phyloP scores from a whole-genome alignment of 2,888 invertebrate genomes.

The Oscheius sp. region DNA sequence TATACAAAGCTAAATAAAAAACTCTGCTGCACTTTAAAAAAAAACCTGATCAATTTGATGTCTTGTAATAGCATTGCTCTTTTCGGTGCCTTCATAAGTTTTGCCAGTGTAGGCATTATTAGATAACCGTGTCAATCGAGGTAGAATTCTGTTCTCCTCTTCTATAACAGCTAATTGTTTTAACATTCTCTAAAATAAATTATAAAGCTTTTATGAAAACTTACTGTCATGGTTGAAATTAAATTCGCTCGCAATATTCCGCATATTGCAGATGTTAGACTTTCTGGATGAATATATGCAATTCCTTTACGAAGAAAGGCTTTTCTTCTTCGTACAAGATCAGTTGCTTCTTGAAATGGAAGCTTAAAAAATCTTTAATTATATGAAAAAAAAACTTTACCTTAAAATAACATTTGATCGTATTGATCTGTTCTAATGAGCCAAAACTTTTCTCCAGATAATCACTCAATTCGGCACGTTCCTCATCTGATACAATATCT shows the following conservation, averaged over 20 bases:
- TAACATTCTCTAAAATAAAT: constrained; percentile 75
- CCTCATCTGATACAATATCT: constrained; percentile 3
- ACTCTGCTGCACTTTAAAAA: background rate
- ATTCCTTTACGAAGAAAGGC: constrained; percentile 83
- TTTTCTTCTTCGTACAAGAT: constrained; percentile 82
- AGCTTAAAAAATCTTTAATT: constrained; percentile 7
- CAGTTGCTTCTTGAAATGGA: constrained; percentile 85
- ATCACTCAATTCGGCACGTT: constrained; percentile 20
- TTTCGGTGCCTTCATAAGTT: constrained; percentile 76
- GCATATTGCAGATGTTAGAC: constrained; percentile 84
- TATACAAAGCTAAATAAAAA: constrained; percentile 73
- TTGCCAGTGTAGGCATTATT: constrained; percentile 85
- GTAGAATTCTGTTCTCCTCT: constrained; percentile 82
- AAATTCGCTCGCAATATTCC: constrained; percentile 81
- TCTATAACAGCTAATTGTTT: constrained; percentile 81
- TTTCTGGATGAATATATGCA: constrained; percentile 86
- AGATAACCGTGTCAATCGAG: constrained; percentile 81
- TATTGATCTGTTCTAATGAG: constrained; percentile 9
- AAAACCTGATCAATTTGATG: constrained; percentile 81
- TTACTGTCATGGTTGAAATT: constrained; percentile 77
- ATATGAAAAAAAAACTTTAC: background rate
- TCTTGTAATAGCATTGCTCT: constrained; percentile 76
- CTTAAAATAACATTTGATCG: constrained; percentile 40
- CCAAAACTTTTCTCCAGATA: constrained; percentile 28
- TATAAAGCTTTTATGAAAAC: constrained; percentile 38